Base-by-base conservation (phyloP, 2,888 invertebrate genomes). In the Patella depressa region DNA sequence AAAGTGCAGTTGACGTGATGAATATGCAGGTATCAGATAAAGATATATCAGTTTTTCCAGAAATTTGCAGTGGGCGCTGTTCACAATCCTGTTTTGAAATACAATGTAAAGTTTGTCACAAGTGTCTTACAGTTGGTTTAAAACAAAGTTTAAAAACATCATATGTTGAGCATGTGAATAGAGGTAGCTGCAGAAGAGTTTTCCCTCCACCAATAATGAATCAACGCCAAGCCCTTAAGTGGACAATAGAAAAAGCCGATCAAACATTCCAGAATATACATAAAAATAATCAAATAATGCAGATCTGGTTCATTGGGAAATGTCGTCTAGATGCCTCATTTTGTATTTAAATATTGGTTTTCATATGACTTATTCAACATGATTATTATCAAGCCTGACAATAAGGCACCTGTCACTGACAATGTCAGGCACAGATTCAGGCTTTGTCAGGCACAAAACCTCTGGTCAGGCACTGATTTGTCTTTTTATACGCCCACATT, bases 241-340 rank as follows among this genome's bases (percentile, higher is more conserved):
- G 88, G 88, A 79, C 77, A 14, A 81, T 84, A 54, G 74, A 75
- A 4, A 78, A 78, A 19, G 84, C 84, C 70, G 65, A 34, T n/a
- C 71, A 78, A 17, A 78, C 81, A n/a, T 80, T 84, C 54, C 93
- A 93, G 76, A 92, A 93, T 53, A 93, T 96, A 79, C 94, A 94
- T 7, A 90, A 93, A 71, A 93, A 93, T 82, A 97, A 98, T 92
- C 94, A 94, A 89, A 92, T 96, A 80, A 94, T 97, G 90, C 93
- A 94, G 74, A 92, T 94, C 80, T 98, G 98, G 98, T 97, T 95
- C 91, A 94, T 95, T 91, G 96, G 96, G 73, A 98, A 98, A 93
- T 98, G 98, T 90, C 93, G 94, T 83, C 92, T 94, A 80, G 97
- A 98, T 88, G 84, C 91, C 4, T 93, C 94, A 54, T 98, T 97